Evolutionary conservation across 2,888 invertebrate genomes (phyloP), one percentile per base, ranked within the genome.

Genomic region (Calliphora vomitoria): DNA sequence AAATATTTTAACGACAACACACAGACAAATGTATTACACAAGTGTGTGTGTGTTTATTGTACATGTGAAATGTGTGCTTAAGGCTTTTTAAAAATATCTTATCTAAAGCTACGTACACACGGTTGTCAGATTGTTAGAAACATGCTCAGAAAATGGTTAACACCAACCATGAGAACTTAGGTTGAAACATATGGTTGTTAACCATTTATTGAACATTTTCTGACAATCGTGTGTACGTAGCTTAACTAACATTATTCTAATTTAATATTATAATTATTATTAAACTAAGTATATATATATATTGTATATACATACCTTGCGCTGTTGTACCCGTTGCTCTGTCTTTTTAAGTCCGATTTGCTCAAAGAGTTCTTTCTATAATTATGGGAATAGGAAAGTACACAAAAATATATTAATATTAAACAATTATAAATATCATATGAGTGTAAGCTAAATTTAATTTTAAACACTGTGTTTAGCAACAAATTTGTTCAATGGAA

Each of bases 291-390:
- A n/a, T n/a, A n/a, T n/a, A n/a, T n/a, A n/a, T n/a, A 18, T 18
- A 64, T 18, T 20, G 15, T 20, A 11, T 53, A 10, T 62, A 78
- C 79, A 44, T 74, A 86, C 88, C 86, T 81, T 86, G 31, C 76
- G 79, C 25, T 81, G 87, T 74, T 90, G 89, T 89, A 92, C 92
- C 90, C 91, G 92, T 20, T 91, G 91, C 25, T 92, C 93, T 1
- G 90, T 79, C 69, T 92, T 92, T 74, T 91, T 92, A 0, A 91
- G 85, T 8, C 89, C 91, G 53, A 91, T 90, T 88, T 92, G 91
- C 10, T 92, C 93, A 18, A 86, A 74, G 53, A 88, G 78, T 74
- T 90, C 90, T 88, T 90, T 90, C 92, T 93, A 88, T 38, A 81
- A 79, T 62, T 20, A 31, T 44, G 35, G 1, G 20, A 41, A n/a